These are phyloP conservation scores for Alviniconcha marisindica DNA, from an alignment of 1,140 invertebrate species.

Conservation along the genomic window DNA sequence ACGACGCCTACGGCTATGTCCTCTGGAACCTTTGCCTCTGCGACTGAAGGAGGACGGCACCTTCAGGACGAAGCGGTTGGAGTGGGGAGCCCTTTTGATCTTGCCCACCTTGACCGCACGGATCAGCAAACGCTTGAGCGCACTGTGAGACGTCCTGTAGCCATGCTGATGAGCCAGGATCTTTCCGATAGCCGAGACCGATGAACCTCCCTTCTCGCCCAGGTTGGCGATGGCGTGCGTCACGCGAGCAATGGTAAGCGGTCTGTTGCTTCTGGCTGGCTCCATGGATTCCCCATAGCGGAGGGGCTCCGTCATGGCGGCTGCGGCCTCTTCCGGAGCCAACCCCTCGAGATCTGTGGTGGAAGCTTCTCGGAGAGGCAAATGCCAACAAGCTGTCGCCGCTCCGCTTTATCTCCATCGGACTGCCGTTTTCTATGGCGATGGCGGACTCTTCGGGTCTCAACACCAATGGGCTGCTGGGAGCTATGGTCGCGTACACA, in stretches of 20 bases:
- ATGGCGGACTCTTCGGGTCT: no score
- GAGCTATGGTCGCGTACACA: neutral
- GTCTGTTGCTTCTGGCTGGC: neutral
- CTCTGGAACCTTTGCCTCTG: neutral
- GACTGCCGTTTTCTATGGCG: no score
- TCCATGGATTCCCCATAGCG: neutral
- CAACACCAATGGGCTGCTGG: neutral
- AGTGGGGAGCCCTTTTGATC: neutral
- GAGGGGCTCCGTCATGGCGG: neutral
- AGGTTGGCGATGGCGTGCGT: neutral
- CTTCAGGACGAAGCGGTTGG: neutral
- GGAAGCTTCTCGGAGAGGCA: no score
- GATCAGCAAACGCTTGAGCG: constrained; percentile 4
- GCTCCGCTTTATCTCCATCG: no score
- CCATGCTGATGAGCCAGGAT: neutral
- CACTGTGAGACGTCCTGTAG: neutral
- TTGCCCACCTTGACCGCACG: neutral
- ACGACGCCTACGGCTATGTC: neutral
- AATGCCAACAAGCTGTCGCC: no score
- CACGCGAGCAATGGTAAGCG: neutral
- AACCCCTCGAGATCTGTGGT: neutral
- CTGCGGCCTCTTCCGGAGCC: neutral
- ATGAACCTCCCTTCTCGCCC: neutral
- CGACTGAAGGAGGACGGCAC: neutral
- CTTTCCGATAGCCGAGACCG: neutral